phyloP scores from a whole-genome alignment of 53 echinoderm and acorn worm species.

The Temnopleurus reevesii region DNA sequence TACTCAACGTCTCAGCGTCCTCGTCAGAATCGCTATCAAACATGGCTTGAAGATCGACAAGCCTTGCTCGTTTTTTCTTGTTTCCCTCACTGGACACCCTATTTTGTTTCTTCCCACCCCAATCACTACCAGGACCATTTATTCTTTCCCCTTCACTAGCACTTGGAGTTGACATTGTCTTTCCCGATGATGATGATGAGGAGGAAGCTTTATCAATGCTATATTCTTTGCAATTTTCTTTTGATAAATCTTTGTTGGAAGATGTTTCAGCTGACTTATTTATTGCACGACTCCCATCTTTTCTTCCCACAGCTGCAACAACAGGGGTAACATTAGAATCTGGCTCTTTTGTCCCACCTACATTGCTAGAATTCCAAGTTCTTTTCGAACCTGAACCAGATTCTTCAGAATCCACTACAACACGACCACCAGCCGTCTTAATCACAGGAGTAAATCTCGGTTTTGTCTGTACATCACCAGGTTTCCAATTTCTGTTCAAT shows the following conservation, averaged over 20 bases:
- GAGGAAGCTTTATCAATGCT: background rate
- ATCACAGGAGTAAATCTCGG: conserved; percentile 41
- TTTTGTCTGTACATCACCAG: background rate
- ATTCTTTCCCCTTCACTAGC: background rate
- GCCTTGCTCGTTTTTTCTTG: conserved; percentile 42
- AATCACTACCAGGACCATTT: background rate
- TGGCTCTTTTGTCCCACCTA: background rate
- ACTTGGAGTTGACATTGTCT: background rate
- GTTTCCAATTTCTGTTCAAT: background rate
- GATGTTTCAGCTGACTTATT: background rate
- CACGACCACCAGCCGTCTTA: conserved; percentile 28
- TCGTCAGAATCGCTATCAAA: conserved; percentile 87
- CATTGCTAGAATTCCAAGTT: no score
- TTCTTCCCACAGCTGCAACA: conserved; percentile 30
- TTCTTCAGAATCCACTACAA: background rate
- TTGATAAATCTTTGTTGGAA: background rate
- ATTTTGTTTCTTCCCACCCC: background rate
- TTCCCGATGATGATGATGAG: background rate
- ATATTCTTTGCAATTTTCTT: background rate
- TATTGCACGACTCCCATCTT: background rate
- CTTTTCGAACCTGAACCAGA: background rate
- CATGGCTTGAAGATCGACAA: conserved; percentile 70
- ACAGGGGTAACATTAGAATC: background rate
- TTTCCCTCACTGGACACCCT: background rate
- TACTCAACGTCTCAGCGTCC: conserved; percentile 27